phyloP scores from a whole-genome alignment of 2,888 invertebrate genomes.

The Tenthredo livida region DNA sequence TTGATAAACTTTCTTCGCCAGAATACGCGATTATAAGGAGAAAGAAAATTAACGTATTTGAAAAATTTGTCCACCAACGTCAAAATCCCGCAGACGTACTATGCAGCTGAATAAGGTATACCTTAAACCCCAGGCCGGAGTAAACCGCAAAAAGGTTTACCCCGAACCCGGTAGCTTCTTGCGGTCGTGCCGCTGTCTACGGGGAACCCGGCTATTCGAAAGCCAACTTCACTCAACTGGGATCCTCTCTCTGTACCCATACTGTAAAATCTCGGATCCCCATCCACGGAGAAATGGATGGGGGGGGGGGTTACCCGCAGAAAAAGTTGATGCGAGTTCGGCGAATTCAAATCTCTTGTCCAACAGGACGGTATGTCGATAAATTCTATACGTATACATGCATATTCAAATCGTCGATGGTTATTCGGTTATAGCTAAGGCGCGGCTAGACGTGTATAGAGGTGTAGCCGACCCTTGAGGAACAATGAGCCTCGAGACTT shows the following conservation, averaged over 20 bases:
- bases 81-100: neutral
- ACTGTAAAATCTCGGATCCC: neutral
- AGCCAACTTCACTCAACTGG: constrained; percentile 33
- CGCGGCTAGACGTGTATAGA: neutral
- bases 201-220: neutral
- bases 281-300: neutral
- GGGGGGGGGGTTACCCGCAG: neutral
- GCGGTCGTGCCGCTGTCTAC: constrained; percentile 35
- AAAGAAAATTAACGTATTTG: neutral
- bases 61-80: neutral
- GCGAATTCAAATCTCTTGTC: too few relatives aligned
- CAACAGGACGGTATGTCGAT: neutral
- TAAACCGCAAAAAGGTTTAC: constrained; percentile 44
- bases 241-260: neutral
- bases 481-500: constrained; percentile 47
- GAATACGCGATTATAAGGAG: too few relatives aligned
- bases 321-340: too few relatives aligned
- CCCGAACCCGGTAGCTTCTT: constrained; percentile 42
- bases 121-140: neutral
- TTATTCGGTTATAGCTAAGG: neutral
- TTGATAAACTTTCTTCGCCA: too few relatives aligned
- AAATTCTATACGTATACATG: neutral
- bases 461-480: constrained; percentile 32
- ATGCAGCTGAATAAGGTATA: neutral
- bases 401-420: neutral